A percentile compares a stretch with the other conserved stretches of the same genome.
Conservation (phyloP, 2,113 vertebrate genomes). For the Argyrosomus japonicus region DNA sequence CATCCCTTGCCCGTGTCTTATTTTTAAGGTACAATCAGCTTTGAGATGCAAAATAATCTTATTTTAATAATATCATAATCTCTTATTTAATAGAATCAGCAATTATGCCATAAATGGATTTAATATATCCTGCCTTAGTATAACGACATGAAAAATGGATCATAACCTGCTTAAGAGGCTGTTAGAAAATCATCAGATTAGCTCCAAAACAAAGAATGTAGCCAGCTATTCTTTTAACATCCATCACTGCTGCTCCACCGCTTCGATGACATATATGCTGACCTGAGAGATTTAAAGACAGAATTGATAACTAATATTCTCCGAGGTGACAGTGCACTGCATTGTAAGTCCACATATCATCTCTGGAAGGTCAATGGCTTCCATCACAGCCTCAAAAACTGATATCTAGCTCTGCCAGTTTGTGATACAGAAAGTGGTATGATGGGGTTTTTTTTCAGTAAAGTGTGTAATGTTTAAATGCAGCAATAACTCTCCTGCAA, state of each 20-base stretch:
- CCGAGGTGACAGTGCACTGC: slow-evolving; percentile 67
- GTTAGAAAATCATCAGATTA: slow-evolving; percentile 65
- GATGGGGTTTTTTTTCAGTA: background rate
- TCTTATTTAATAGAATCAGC: slow-evolving; percentile 69
- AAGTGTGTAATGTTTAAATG: slow-evolving; percentile 18
- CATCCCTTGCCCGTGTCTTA: slow-evolving; percentile 14
- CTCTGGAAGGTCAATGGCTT: slow-evolving; percentile 74
- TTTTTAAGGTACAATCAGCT: slow-evolving; percentile 32
- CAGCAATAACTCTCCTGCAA: slow-evolving; percentile 28
- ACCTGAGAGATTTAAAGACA: slow-evolving; percentile 73
- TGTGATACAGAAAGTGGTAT: slow-evolving; percentile 38
- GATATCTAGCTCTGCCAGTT: slow-evolving; percentile 51
- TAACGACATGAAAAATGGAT: slow-evolving; percentile 60
- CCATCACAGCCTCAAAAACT: slow-evolving; percentile 61
- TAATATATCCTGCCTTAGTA: slow-evolving; percentile 63
- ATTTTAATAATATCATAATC: slow-evolving; percentile 73
- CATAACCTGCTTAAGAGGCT: slow-evolving; percentile 68
- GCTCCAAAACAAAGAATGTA: slow-evolving; percentile 65
- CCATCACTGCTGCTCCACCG: slow-evolving; percentile 62
- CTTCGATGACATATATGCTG: slow-evolving; percentile 70
- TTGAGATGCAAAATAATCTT: slow-evolving; percentile 66
- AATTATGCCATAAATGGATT: slow-evolving; percentile 73
- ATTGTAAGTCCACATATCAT: slow-evolving; percentile 78
- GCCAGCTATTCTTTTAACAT: slow-evolving; percentile 52
- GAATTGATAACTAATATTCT: slow-evolving; percentile 75